Evolutionary conservation across 2,113 vertebrate genomes (phyloP).

Genomic region (Clinocottus analis): DNA sequence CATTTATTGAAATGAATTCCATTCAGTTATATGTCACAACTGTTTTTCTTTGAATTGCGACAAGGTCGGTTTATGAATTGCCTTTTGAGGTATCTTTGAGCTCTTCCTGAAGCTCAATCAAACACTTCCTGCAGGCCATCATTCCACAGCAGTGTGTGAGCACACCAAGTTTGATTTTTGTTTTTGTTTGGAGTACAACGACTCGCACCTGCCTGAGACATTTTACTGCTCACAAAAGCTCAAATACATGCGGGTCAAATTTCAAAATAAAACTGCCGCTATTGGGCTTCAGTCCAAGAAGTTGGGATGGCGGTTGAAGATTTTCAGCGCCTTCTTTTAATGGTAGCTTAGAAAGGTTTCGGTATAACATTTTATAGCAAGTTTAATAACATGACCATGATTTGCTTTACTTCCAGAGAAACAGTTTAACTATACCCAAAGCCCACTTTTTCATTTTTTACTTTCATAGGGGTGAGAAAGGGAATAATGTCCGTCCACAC

Average conservation of each 20-base stretch:
- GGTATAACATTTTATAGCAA: neutral
- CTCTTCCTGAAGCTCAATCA: slow-evolving; percentile 11
- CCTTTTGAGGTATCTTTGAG: neutral
- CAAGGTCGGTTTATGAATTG: neutral
- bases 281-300: neutral
- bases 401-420: neutral
- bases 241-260: neutral
- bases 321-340: neutral
- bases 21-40: neutral
- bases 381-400: neutral
- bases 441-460: neutral
- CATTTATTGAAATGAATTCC: neutral
- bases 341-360: neutral
- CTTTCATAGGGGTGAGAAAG: too few relatives aligned
- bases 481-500: too few relatives aligned
- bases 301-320: too few relatives aligned
- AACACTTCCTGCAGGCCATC: slow-evolving; percentile 36
- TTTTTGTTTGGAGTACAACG: slow-evolving; percentile 17
- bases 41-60: neutral
- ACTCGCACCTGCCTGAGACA: slow-evolving; percentile 14
- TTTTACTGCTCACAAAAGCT: slow-evolving; percentile 35
- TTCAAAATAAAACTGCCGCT: neutral
- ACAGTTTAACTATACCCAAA: neutral
- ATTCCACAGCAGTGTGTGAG: slow-evolving; percentile 29
- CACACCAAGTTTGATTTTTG: slow-evolving; percentile 14